Evolutionary conservation across 2,797 vertebrate species (phyloP).

Genomic region (Anguilla anguilla): DNA sequence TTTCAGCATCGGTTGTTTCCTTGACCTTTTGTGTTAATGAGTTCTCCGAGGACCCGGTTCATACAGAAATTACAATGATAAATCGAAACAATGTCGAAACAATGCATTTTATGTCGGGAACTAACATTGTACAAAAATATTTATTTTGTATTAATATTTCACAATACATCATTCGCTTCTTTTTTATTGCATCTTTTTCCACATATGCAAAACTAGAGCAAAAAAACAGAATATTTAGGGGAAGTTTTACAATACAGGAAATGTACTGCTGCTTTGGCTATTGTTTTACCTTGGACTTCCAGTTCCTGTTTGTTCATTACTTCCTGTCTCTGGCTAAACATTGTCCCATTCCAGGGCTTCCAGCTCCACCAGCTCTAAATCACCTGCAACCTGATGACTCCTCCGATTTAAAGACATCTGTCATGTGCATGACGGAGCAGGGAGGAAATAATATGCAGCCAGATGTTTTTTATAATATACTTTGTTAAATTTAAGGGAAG

Average conservation of each 20-base stretch:
- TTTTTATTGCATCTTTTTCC: not conserved
- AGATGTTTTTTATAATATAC: not conserved
- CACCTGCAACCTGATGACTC: not conserved
- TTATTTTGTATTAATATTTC: constrained; percentile 23
- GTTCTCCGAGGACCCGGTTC: constrained; percentile 21
- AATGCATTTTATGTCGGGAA: constrained; percentile 24
- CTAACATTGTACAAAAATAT: constrained; percentile 15
- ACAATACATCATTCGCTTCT: constrained; percentile 30
- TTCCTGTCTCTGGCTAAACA: not conserved
- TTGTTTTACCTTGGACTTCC: constrained; percentile 2
- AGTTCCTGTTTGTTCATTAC: not conserved
- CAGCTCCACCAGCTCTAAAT: not conserved
- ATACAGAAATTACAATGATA: constrained; percentile 12
- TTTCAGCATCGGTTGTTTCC: not conserved
- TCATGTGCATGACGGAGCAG: not conserved
- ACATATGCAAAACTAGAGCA: too few species aligned
- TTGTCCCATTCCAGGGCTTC: not conserved
- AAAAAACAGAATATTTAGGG: not conserved
- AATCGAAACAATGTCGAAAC: constrained; percentile 14
- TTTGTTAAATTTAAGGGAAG: not conserved
- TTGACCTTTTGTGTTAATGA: constrained; percentile 29
- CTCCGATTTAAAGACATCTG: not conserved
- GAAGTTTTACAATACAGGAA: not conserved
- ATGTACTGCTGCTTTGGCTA: not conserved
- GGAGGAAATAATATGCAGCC: not conserved